Evolutionary conservation across 2,888 invertebrate genomes (phyloP), one percentile per base, ranked within the genome.

Genomic region (Drosophila seclusa): DNA sequence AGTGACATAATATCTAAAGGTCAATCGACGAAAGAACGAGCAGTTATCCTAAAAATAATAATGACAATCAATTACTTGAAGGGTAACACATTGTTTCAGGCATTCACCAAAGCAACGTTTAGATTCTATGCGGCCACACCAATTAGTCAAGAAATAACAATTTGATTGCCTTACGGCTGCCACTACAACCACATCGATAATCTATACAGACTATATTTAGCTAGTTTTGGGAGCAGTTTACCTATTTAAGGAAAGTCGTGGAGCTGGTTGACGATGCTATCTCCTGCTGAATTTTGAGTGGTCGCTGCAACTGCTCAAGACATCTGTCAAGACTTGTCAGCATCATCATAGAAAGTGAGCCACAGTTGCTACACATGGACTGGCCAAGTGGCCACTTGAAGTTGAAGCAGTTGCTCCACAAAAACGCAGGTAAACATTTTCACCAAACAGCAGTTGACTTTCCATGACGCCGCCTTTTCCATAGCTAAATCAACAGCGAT

Each of bases 401-500:
- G 60, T 63, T 66, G 59, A 55, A 62, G 36, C 42, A 62, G 63
- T 61, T 73, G 76, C 69, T 77, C 76, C 57, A 77, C 52, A 61
- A 78, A 69, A 45, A 29, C 55, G 34, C 52, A 49, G 16, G 40
- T 48, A 42, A 52, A 34, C 58, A 78, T 71, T 78, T 78, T 78
- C 78, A 74, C 75, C 61, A 48, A 58, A 61, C 61, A 52, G 40
- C 66, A 72, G 65, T 78, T 79, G 78, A 78, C 78, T 78, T 80
- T 80, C 80, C 78, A 78, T 66, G 61, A 57, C 60, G 64, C 63
- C 60, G 72, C 63, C 61, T 64, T 38, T 62, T 24, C 64, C 66
- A 32, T 52, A 27, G 24, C 21, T 13, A 48, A 6, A 38, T 11
- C 38, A 38, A 24, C 52, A 34, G 50, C 50, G 50, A 18, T 11